phyloP scores from a whole-genome alignment of 2,888 invertebrate species.

The Apoda limacodes region DNA sequence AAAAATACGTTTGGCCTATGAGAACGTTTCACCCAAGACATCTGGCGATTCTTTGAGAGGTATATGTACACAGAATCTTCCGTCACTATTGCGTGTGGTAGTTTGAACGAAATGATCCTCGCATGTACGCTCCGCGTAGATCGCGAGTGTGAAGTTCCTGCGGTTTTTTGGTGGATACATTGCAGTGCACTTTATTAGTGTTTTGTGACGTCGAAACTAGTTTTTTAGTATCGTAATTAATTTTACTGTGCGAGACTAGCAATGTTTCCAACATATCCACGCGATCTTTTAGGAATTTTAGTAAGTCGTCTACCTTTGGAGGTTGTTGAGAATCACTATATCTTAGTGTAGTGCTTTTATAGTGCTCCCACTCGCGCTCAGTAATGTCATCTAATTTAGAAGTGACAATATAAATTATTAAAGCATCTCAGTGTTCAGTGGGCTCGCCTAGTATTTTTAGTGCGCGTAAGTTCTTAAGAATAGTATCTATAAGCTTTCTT shows the following conservation, averaged over 20 bases:
- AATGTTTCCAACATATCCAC: constrained; percentile 4
- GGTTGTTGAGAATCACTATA: neutral
- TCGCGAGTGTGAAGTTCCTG: no score
- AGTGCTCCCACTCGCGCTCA: constrained; percentile 11
- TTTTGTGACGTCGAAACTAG: no score
- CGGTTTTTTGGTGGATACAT: no score
- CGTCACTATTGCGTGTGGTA: neutral
- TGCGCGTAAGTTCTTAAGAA: constrained; percentile 9
- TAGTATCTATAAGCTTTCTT: constrained; percentile 7
- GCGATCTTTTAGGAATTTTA: constrained; percentile 8
- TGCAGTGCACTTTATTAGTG: no score
- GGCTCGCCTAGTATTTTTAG: constrained; percentile 12
- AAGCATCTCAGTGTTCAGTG: constrained; percentile 12
- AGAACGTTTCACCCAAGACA: constrained; percentile 2
- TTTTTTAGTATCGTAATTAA: no score
- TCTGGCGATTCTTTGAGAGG: constrained; percentile 3
- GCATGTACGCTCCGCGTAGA: constrained; percentile 3
- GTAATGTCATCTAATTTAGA: constrained; percentile 12
- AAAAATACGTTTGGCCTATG: constrained; percentile 3
- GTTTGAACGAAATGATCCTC: constrained; percentile 1
- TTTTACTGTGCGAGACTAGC: no score
- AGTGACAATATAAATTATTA: no score
- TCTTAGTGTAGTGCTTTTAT: neutral
- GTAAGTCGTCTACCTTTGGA: no score
- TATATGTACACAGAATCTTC: constrained; percentile 5